Percentiles rank a stretch among this genome's conserved stretches.
These are phyloP conservation scores for Lasioglossum calceatum DNA, from an alignment of 2,888 invertebrate species.

Conservation along the genomic window DNA sequence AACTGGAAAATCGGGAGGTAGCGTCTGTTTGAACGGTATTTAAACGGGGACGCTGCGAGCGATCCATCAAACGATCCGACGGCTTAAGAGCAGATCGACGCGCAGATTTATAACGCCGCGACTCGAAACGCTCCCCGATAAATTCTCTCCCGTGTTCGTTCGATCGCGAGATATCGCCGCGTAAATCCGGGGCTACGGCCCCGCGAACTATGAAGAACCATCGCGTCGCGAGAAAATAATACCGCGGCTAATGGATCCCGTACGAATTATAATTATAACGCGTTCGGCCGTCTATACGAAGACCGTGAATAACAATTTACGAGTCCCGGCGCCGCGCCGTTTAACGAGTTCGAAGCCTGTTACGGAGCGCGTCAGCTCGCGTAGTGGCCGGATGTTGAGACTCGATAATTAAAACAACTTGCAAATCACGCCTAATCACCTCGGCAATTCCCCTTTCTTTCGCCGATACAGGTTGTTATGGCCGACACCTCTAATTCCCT, in stretches of 20 bases:
- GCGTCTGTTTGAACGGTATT: constrained; percentile 53
- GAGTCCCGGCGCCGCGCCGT: constrained; percentile 19
- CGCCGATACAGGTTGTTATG: background rate
- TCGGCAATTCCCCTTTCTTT: background rate
- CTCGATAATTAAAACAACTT: constrained; percentile 32
- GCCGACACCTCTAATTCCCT: background rate
- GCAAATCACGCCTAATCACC: constrained; percentile 42
- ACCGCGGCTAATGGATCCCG: constrained; percentile 30
- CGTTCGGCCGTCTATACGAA: constrained; percentile 28
- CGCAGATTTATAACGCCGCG: constrained; percentile 67
- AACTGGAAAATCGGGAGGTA: constrained; percentile 28
- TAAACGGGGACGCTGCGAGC: constrained; percentile 43
- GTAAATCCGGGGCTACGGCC: constrained; percentile 25
- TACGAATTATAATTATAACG: constrained; percentile 53
- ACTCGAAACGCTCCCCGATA: constrained; percentile 59
- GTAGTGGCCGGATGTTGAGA: background rate
- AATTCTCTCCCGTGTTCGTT: constrained; percentile 50
- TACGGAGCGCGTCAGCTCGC: background rate
- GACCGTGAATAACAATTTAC: constrained; percentile 49
- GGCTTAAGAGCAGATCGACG: constrained; percentile 68
- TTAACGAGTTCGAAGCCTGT: constrained; percentile 41
- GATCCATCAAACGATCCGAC: constrained; percentile 68
- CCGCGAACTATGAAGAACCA: background rate
- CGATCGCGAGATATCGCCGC: constrained; percentile 32
- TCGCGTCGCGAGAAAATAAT: constrained; percentile 50